Base-by-base conservation (phyloP, 2,113 vertebrate genomes). In the Corapipo altera region DNA sequence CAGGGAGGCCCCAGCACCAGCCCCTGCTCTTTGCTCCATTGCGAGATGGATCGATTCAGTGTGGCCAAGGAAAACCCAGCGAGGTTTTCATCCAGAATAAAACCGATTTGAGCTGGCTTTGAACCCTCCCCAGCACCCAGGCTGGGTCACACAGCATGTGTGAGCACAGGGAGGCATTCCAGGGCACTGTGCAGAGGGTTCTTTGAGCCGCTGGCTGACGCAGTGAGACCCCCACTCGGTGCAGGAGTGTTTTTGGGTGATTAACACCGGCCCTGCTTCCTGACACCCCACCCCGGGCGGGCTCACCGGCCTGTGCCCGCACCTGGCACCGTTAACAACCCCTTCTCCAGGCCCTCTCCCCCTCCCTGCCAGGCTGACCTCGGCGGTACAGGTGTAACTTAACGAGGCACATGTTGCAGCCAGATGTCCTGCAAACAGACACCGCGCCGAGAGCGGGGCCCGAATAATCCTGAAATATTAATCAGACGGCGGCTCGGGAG, bases 281-380 rank as follows among this genome's bases (percentile, higher is more conserved):
- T 83, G 97, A 88, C 94, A 96, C 94, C 48, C 81, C 27, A 90
- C 95, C 77, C 58, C 9, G 7, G 12, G 74, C 57, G 26, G 74
- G n/a, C 23, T 32, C 3, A 1, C 1, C 2, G 4, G 19, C 52
- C 51, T 13, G 7, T 12, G 64, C 93, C 59, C 48, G 79, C 97
- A 98, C 97, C 97, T 97, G 98, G 97, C 92, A 85, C 93, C 94
- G 11, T 95, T 96, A 96, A 97, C 88, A 92, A 94, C 43, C 95
- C 92, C 48, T 28, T 52, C 26, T 52, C 51, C 51, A 3, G 51
- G 51, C 51, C 51, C 51, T 28, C 32, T 55, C 18, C 21, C 46
- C 46, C 20, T 10, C 21, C 67, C 51, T 24, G 10, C 4, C 35
- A 4, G 71, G 30, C 61, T 5, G 96, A 92, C 94, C 97, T 94